A percentile compares a stretch with the other conserved stretches of the same genome.
These are phyloP conservation scores for Drosophila colorata DNA, from an alignment of 2,888 invertebrate genomes.

Conservation along the genomic window DNA sequence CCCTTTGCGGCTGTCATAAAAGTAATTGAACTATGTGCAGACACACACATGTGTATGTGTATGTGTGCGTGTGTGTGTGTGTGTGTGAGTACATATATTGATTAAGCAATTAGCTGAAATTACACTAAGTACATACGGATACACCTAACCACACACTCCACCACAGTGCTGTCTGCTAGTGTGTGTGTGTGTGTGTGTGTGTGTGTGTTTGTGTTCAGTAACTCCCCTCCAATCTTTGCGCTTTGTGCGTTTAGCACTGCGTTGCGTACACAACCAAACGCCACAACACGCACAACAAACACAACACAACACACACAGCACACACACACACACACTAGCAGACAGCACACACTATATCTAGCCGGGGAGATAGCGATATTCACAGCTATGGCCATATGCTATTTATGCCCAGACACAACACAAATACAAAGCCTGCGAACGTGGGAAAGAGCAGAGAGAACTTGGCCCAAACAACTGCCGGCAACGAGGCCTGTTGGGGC, in stretches of 20 bases:
- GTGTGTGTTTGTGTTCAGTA: slow-evolving; percentile 1
- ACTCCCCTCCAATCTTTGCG: slow-evolving; percentile 20
- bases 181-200: slow-evolving; percentile 21
- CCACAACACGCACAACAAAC: slow-evolving; percentile 51
- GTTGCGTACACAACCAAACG: slow-evolving; percentile 45
- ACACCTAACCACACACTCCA: slow-evolving; percentile 12
- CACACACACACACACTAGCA: not conserved
- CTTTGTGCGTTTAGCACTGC: slow-evolving; percentile 44
- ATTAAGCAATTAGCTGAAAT: slow-evolving; percentile 73
- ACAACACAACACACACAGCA: not conserved
- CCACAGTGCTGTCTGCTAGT: not conserved
- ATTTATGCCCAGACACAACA: slow-evolving; percentile 65
- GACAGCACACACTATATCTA: slow-evolving; percentile 26
- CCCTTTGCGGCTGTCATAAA: slow-evolving; percentile 23
- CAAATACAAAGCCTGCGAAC: slow-evolving; percentile 43
- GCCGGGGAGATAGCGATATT: slow-evolving; percentile 29
- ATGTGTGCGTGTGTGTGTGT: slow-evolving; percentile 5
- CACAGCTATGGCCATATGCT: slow-evolving; percentile 43
- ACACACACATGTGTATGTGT: not conserved
- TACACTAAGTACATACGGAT: slow-evolving; percentile 56
- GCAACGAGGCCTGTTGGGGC: not conserved
- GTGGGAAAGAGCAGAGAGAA: slow-evolving; percentile 17
- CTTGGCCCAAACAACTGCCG: slow-evolving; percentile 12
- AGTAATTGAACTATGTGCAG: slow-evolving; percentile 47
- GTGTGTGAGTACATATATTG: slow-evolving; percentile 52